These are phyloP conservation scores for Ceyx cyanopectus DNA, from an alignment of 2,113 vertebrate genomes.

Conservation along the genomic window DNA sequence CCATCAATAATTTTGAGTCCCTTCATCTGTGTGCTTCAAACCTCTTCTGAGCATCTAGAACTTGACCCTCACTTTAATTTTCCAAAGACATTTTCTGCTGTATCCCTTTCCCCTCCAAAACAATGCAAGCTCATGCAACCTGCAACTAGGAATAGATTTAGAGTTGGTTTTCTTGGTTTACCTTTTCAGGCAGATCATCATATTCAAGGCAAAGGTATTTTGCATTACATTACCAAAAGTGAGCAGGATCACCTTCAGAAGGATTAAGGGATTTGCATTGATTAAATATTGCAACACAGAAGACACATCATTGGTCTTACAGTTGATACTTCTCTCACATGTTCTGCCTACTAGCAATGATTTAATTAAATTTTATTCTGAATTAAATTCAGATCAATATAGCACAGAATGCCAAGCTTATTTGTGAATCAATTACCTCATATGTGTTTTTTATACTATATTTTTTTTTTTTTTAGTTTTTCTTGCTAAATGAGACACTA, in stretches of 20 bases:
- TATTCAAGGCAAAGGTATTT: constrained; percentile 7
- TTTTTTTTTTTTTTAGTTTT: too few species aligned
- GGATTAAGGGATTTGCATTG: constrained; percentile 25
- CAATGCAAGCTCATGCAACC: neutral
- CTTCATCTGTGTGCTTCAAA: neutral
- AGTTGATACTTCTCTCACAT: neutral
- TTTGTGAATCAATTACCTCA: neutral
- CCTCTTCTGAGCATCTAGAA: neutral
- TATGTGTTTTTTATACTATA: neutral
- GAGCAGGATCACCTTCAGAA: neutral
- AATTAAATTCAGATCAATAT: constrained; percentile 15
- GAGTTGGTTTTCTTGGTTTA: neutral
- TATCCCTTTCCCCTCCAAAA: neutral
- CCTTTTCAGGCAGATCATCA: neutral
- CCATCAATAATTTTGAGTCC: neutral
- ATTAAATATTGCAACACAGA: constrained; percentile 28
- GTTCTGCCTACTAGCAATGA: neutral
- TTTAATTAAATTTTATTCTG: neutral
- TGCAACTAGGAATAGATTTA: neutral
- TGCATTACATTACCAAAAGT: neutral
- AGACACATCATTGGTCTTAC: neutral
- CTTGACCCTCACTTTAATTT: neutral
- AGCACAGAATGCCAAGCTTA: neutral
- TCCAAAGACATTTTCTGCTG: neutral
- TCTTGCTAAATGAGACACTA: too few species aligned